phyloP scores from a whole-genome alignment of 2,113 vertebrate species.

The Azemiops feae region DNA sequence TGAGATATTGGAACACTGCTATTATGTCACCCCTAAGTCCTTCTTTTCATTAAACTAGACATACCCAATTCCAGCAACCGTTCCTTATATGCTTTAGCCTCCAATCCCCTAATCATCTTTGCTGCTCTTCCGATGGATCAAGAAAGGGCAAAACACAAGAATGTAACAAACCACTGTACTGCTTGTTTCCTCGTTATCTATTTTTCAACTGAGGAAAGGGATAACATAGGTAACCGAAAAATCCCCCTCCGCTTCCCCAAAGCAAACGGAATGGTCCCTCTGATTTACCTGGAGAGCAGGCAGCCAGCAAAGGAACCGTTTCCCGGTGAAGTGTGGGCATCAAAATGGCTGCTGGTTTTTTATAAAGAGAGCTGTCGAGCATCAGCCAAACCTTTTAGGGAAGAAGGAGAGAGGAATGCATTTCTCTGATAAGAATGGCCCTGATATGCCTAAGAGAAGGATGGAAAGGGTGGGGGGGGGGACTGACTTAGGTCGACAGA shows the following conservation, averaged over 20 bases:
- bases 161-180: no score
- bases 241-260: background rate
- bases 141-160: background rate
- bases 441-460: background rate
- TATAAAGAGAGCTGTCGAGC: background rate
- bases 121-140: background rate
- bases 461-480: no score
- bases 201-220: background rate
- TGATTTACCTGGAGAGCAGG: background rate
- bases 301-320: background rate
- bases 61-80: no score
- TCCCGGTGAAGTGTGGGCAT: background rate
- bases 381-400: conserved; percentile 14
- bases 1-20: no score
- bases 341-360: background rate
- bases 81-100: no score
- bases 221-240: no score
- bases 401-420: conserved; percentile 10
- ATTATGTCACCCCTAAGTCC: no score
- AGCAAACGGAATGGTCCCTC: background rate
- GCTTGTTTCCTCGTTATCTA: background rate
- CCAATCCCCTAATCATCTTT: no score
- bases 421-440: conserved; percentile 23
- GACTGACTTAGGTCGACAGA: background rate
- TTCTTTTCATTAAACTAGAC: no score